Conservation (phyloP, 1,140 invertebrate genomes). For the Dendrolimus punctatus region DNA sequence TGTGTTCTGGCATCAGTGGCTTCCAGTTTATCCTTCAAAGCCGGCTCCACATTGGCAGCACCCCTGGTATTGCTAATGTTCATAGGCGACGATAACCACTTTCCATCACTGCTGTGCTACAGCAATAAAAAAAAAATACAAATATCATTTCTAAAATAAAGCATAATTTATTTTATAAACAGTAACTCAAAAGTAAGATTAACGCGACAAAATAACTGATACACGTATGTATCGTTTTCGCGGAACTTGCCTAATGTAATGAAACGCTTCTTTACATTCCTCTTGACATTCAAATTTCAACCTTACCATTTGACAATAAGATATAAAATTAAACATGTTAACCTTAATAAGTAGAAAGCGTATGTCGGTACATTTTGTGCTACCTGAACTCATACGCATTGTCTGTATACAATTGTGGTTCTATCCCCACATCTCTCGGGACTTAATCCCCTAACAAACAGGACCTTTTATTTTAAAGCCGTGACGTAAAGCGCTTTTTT, state of each 20-base stretch:
- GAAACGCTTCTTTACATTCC: background rate
- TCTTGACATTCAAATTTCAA: background rate
- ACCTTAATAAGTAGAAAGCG: background rate
- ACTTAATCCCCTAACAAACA: slow-evolving; percentile 50
- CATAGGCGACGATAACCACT: too few species aligned
- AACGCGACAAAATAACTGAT: slow-evolving; percentile 13
- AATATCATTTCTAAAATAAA: slow-evolving; percentile 14
- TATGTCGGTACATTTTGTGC: slow-evolving; percentile 25
- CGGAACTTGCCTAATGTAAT: slow-evolving; percentile 10
- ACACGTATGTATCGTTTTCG: slow-evolving; percentile 9
- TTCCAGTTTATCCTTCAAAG: too few species aligned
- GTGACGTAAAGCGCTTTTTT: slow-evolving; percentile 53
- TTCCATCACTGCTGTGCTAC: too few species aligned
- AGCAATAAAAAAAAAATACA: too few species aligned
- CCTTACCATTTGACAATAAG: background rate
- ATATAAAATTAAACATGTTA: background rate
- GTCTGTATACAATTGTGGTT: slow-evolving; percentile 45
- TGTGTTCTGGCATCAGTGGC: too few species aligned
- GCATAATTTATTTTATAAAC: slow-evolving; percentile 12
- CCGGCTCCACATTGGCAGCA: too few species aligned
- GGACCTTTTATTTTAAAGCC: slow-evolving; percentile 47
- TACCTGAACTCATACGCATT: slow-evolving; percentile 49
- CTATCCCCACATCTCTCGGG: slow-evolving; percentile 22
- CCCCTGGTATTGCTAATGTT: too few species aligned
- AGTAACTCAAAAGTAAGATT: slow-evolving; percentile 10